Percentiles rank a stretch among this genome's conserved stretches.
phyloP scores from a whole-genome alignment of 2,888 invertebrate species.

The Pedicia rivosa region DNA sequence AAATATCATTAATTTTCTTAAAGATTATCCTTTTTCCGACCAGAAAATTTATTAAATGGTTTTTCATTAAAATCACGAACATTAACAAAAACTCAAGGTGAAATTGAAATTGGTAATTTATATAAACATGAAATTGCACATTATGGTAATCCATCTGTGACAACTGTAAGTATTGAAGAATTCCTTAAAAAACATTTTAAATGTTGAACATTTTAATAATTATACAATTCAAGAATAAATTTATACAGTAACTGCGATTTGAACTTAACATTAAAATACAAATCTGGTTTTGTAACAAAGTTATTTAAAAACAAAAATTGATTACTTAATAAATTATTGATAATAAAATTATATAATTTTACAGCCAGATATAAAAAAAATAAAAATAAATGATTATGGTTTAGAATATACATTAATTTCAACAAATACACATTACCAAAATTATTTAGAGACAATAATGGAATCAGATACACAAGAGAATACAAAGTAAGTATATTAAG shows the following conservation, averaged over 20 bases:
- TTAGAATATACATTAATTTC: constrained; percentile 24
- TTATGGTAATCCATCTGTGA: constrained; percentile 13
- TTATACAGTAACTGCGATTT: too few species aligned
- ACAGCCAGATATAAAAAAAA: constrained; percentile 25
- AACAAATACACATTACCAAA: constrained; percentile 26
- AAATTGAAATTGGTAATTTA: constrained; percentile 19
- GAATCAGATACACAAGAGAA: constrained; percentile 30
- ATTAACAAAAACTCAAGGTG: constrained; percentile 25
- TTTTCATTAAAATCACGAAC: constrained; percentile 29
- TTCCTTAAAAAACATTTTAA: too few species aligned
- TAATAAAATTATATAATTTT: too few species aligned
- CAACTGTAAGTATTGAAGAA: too few species aligned
- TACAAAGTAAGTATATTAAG: constrained; percentile 14
- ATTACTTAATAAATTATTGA: too few species aligned
- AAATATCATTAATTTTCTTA: not conserved
- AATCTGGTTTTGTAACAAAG: too few species aligned
- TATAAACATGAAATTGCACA: constrained; percentile 20
- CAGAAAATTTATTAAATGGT: constrained; percentile 28
- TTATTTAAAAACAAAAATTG: too few species aligned
- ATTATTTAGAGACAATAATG: constrained; percentile 26
- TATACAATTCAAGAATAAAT: too few species aligned
- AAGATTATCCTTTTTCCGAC: constrained; percentile 25
- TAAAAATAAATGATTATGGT: constrained; percentile 25
- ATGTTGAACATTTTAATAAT: too few species aligned
- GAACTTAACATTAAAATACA: too few species aligned